A percentile compares a stretch with the other conserved stretches of the same genome.
phyloP scores from a whole-genome alignment of 2,113 vertebrate genomes.

The Psammodynastes pulverulentus region DNA sequence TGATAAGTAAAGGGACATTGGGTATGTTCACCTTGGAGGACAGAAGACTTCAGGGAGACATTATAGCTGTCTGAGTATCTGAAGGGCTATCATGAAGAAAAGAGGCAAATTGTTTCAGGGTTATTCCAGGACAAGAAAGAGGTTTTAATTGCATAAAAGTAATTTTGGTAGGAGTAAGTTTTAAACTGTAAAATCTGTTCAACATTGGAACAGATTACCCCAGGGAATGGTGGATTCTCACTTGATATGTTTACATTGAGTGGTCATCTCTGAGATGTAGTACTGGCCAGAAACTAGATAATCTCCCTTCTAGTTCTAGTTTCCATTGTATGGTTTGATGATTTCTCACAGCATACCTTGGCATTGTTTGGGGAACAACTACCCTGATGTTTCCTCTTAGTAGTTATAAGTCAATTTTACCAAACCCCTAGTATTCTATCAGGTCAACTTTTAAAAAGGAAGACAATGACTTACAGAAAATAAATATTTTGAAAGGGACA shows the following conservation, averaged over 20 bases:
- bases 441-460: fast-evolving
- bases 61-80: neutral
- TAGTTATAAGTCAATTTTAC: neutral
- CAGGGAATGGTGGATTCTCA: neutral
- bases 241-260: neutral
- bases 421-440: neutral
- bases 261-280: neutral
- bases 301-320: neutral
- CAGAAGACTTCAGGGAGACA: neutral
- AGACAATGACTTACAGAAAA: neutral
- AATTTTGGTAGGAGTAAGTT: neutral
- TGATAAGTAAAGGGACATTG: neutral
- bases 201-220: neutral
- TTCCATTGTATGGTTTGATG: neutral
- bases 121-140: neutral
- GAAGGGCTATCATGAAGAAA: neutral
- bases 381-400: neutral
- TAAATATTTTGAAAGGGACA: neutral
- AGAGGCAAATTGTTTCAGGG: neutral
- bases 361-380: neutral
- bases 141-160: neutral
- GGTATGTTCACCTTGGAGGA: neutral
- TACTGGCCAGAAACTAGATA: neutral
- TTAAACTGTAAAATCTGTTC: neutral
- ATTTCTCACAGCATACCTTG: neutral